A percentile compares a stretch with the other conserved stretches of the same genome.
Evolutionary conservation across 2,797 vertebrate genomes (phyloP).

Genomic region (Chelonia mydas): DNA sequence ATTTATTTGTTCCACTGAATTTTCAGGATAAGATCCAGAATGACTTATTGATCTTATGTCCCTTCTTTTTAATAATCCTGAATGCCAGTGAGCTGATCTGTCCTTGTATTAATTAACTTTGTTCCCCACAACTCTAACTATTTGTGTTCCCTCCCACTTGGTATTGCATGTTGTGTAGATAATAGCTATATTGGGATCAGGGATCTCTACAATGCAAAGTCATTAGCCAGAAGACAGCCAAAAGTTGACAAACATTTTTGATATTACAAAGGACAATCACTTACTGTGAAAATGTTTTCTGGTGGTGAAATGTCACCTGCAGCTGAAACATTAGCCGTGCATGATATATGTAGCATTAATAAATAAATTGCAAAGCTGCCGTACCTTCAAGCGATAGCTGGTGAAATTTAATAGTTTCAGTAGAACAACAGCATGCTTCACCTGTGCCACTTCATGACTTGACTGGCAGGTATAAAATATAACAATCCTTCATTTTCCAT

Average conservation of each 20-base stretch:
- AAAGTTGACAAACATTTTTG: slow-evolving; percentile 22
- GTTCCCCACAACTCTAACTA: not conserved
- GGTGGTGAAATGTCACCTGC: slow-evolving; percentile 31
- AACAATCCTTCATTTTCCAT: not conserved
- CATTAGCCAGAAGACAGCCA: slow-evolving; percentile 12
- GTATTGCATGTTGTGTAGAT: not conserved
- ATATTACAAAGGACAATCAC: not conserved
- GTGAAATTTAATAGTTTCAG: slow-evolving; percentile 4
- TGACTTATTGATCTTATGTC: not conserved
- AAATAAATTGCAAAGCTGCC: slow-evolving; percentile 47
- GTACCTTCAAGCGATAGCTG: slow-evolving; percentile 31
- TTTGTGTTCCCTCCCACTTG: not conserved
- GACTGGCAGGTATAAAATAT: not conserved
- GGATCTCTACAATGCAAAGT: not conserved
- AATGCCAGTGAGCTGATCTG: slow-evolving; percentile 3
- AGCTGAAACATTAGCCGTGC: slow-evolving; percentile 43
- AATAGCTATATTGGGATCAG: not conserved
- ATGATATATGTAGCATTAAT: not conserved
- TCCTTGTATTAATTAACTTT: slow-evolving; percentile 24
- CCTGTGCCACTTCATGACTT: not conserved
- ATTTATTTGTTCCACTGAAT: slow-evolving; percentile 20
- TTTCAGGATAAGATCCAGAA: slow-evolving; percentile 37
- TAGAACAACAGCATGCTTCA: not conserved
- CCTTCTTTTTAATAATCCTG: not conserved
- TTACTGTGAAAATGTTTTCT: not conserved